A percentile compares a stretch with the other conserved stretches of the same genome.
These are phyloP conservation scores for Paedocypris sp. DNA, from an alignment of 2,113 vertebrate genomes.

Conservation along the genomic window DNA sequence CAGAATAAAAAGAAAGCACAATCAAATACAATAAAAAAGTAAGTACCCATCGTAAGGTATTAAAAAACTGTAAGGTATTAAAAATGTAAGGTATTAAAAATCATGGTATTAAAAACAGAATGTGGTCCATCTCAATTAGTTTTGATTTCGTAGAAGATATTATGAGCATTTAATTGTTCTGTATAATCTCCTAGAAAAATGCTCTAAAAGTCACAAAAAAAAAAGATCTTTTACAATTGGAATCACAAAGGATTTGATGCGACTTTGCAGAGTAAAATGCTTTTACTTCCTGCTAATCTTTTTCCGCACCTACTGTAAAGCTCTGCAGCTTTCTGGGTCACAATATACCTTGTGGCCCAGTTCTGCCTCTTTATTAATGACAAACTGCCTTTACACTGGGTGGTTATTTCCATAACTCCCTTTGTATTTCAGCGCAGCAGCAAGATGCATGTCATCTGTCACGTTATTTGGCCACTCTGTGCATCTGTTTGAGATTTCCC, in stretches of 20 bases:
- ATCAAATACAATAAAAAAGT: no score
- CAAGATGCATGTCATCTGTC: neutral
- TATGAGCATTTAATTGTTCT: no score
- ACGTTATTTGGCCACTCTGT: neutral
- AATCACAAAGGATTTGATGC: neutral
- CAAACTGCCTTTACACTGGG: conserved; percentile 17
- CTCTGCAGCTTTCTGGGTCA: conserved; percentile 35
- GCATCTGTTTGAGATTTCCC: conserved; percentile 28
- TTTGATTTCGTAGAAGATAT: no score
- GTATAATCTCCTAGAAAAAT: no score
- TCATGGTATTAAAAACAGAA: no score
- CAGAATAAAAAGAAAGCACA: no score
- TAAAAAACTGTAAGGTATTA: no score
- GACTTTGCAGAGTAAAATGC: neutral
- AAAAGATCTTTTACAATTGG: neutral
- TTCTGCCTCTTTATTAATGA: conserved; percentile 29
- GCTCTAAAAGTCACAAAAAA: neutral
- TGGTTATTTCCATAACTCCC: conserved; percentile 4
- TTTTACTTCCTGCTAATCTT: conserved; percentile 16
- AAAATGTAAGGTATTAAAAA: no score
- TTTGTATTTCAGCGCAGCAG: neutral
- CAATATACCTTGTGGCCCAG: conserved; percentile 38
- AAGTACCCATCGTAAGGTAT: no score
- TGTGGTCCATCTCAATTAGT: no score
- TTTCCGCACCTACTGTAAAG: conserved; percentile 30